Percentiles rank a stretch among this genome's conserved stretches.
phyloP scores from a whole-genome alignment of 2,888 invertebrate genomes.

The Phyllotreta striolata region DNA sequence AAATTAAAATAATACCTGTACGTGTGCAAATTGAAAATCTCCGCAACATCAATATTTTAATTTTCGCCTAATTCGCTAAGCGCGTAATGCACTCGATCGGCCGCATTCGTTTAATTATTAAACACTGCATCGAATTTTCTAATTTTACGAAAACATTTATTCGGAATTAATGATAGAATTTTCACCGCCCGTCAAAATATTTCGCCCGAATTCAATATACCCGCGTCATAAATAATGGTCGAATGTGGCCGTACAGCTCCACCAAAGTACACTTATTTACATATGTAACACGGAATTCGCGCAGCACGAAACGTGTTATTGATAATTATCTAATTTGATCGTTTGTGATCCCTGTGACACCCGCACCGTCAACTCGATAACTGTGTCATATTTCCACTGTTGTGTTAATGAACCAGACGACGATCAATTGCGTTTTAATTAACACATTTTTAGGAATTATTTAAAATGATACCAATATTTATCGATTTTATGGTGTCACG shows the following conservation, averaged over 20 bases:
- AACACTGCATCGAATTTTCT: conserved; percentile 11
- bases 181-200: conserved; percentile 9
- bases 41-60: no score
- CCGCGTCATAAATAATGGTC: conserved; percentile 12
- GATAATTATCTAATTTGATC: conserved; percentile 30
- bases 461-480: no score
- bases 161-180: conserved; percentile 14
- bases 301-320: conserved; percentile 29
- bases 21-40: no score
- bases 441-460: not conserved
- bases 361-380: no score
- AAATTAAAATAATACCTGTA: no score
- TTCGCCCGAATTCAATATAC: conserved; percentile 17
- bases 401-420: no score
- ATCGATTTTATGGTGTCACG: no score
- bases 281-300: conserved; percentile 31
- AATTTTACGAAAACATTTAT: conserved; percentile 23
- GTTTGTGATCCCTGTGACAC: not conserved
- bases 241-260: conserved; percentile 8
- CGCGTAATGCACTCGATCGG: no score
- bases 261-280: conserved; percentile 30
- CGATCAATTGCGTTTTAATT: not conserved
- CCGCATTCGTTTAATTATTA: conserved; percentile 13
- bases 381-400: no score
- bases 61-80: no score